phyloP scores from a whole-genome alignment of 2,888 invertebrate species.

The Mellilla xanthometata region DNA sequence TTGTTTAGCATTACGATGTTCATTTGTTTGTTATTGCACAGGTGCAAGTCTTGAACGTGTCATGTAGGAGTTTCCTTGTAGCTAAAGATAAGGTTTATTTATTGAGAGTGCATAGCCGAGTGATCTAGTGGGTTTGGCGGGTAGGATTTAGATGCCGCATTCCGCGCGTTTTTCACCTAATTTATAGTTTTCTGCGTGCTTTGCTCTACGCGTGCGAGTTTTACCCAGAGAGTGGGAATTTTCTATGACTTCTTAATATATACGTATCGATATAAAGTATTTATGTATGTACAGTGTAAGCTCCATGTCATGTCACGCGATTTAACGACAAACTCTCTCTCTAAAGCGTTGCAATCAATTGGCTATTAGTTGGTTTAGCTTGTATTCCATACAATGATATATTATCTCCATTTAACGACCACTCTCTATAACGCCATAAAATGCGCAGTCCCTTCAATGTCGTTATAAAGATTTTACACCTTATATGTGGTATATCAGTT shows the following conservation, averaged over 20 bases:
- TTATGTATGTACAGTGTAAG: too few relatives aligned
- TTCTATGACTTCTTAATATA: not conserved
- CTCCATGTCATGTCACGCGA: too few relatives aligned
- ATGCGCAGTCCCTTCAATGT: too few relatives aligned
- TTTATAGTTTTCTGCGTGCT: slow-evolving; percentile 4
- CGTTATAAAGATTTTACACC: too few relatives aligned
- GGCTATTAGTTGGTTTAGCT: too few relatives aligned
- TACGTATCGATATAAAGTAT: too few relatives aligned
- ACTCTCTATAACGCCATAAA: too few relatives aligned
- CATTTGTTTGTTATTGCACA: slow-evolving; percentile 47
- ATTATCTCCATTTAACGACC: too few relatives aligned
- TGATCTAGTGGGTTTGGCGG: slow-evolving; percentile 1
- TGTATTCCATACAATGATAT: too few relatives aligned
- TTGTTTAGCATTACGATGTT: slow-evolving; percentile 66
- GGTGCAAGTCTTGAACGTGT: slow-evolving; percentile 20
- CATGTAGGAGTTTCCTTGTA: slow-evolving; percentile 19
- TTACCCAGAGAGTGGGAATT: not conserved
- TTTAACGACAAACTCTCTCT: too few relatives aligned
- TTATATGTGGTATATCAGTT: too few relatives aligned
- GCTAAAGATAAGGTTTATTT: slow-evolving; percentile 3
- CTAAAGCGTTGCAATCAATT: too few relatives aligned
- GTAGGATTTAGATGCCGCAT: slow-evolving; percentile 2
- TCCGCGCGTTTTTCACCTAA: slow-evolving; percentile 6
- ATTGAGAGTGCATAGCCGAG: slow-evolving; percentile 5
- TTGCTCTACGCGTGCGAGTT: not conserved